Evolutionary conservation across 1,140 invertebrate genomes (phyloP).

Genomic region (Hyposmocoma kahamanoa): DNA sequence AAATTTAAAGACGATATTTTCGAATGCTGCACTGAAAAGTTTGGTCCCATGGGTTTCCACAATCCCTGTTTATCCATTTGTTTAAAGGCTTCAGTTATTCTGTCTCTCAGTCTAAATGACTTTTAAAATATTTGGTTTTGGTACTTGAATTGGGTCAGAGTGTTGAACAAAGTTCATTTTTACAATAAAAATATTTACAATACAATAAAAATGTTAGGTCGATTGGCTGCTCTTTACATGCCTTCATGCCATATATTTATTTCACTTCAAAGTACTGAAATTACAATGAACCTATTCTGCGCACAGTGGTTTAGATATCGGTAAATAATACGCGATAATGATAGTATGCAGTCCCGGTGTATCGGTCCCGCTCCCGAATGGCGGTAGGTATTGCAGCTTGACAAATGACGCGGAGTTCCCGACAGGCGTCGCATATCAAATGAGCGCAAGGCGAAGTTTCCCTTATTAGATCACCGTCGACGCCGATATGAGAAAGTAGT

Average conservation of each 20-base stretch:
- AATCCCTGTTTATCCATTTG: not conserved
- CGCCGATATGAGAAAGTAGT: conserved; percentile 65
- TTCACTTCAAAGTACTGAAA: too few species aligned
- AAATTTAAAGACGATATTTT: conserved; percentile 1
- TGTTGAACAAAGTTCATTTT: too few species aligned
- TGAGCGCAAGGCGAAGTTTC: conserved; percentile 57
- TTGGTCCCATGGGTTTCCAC: not conserved
- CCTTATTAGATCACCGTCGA: conserved; percentile 65
- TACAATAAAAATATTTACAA: too few species aligned
- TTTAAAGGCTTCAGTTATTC: too few species aligned
- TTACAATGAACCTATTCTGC: not conserved
- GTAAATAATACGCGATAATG: not conserved
- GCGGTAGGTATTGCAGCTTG: conserved; percentile 13
- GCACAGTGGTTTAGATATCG: not conserved
- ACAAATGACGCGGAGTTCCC: conserved; percentile 39
- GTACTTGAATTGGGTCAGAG: too few species aligned
- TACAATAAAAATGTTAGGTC: too few species aligned
- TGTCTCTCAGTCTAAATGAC: too few species aligned
- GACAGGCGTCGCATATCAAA: conserved; percentile 60
- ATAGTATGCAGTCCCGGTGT: too few species aligned
- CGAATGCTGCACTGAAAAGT: not conserved
- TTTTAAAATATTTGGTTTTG: too few species aligned
- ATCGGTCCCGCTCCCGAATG: too few species aligned
- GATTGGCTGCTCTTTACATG: too few species aligned
- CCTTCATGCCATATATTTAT: too few species aligned